These are phyloP conservation scores for Limnephilus rhombicus DNA, from an alignment of 2,888 invertebrate genomes.

Conservation along the genomic window DNA sequence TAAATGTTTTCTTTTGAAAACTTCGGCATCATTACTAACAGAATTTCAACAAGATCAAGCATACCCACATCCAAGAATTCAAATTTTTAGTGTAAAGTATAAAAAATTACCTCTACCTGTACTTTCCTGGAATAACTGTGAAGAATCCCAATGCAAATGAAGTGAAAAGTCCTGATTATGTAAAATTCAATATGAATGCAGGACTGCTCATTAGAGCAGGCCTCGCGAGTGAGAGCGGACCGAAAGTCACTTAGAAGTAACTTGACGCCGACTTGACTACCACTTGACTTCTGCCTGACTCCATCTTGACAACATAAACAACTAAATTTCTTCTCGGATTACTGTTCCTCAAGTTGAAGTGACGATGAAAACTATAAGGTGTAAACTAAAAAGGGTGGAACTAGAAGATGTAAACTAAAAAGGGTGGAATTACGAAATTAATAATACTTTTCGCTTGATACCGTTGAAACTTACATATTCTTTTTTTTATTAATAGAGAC, in stretches of 20 bases:
- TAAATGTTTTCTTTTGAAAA: background rate
- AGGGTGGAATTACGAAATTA: background rate
- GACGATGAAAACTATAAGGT: too few species aligned
- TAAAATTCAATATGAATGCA: background rate
- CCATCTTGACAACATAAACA: background rate
- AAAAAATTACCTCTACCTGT: background rate
- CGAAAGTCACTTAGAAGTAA: slow-evolving; percentile 9
- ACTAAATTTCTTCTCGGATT: background rate
- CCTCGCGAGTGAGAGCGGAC: background rate
- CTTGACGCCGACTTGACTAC: background rate
- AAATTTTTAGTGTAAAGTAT: too few species aligned
- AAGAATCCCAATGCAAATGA: background rate
- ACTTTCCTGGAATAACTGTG: background rate
- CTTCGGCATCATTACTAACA: background rate
- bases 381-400: background rate
- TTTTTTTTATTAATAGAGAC: too few species aligned
- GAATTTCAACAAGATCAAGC: background rate
- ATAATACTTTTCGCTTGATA: background rate
- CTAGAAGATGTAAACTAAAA: background rate
- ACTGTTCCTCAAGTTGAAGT: background rate
- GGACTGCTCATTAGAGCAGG: slow-evolving; percentile 2
- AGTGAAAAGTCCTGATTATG: background rate
- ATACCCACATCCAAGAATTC: too few species aligned
- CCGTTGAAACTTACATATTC: too few species aligned
- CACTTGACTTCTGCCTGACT: background rate